phyloP scores from a whole-genome alignment of 2,113 vertebrate genomes.

The Anhinga rufa region DNA sequence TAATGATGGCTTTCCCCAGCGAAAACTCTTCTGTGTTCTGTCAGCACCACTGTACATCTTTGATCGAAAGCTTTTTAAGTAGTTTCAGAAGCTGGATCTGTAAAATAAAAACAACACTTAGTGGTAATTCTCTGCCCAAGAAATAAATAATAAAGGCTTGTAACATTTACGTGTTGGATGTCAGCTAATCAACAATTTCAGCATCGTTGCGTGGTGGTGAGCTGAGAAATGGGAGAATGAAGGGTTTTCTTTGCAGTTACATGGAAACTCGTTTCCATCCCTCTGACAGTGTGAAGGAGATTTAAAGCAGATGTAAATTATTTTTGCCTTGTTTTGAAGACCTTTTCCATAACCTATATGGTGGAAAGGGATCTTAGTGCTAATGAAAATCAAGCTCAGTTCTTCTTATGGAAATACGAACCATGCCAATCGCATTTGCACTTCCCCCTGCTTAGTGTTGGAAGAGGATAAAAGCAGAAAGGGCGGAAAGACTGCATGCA shows the following conservation, averaged over 20 bases:
- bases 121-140: conserved; percentile 39
- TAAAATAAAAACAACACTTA: conserved; percentile 44
- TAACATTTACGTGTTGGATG: conserved; percentile 10
- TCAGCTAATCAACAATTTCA: conserved; percentile 10
- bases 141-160: conserved; percentile 57
- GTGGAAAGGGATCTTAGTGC: background rate
- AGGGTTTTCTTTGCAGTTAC: background rate
- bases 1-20: conserved; percentile 51
- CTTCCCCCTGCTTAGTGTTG: background rate
- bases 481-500: background rate
- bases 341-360: background rate
- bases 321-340: background rate
- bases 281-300: background rate
- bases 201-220: background rate
- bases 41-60: conserved; percentile 45
- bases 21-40: background rate
- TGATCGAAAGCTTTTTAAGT: conserved; percentile 67
- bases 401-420: background rate
- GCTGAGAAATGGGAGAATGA: background rate
- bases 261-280: background rate
- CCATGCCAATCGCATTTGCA: background rate
- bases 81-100: conserved; percentile 58
- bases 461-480: background rate
- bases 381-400: background rate
- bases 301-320: background rate